Base-by-base conservation (phyloP, 92 coral and sea anemone species). In the Zoanthus gigantus region DNA sequence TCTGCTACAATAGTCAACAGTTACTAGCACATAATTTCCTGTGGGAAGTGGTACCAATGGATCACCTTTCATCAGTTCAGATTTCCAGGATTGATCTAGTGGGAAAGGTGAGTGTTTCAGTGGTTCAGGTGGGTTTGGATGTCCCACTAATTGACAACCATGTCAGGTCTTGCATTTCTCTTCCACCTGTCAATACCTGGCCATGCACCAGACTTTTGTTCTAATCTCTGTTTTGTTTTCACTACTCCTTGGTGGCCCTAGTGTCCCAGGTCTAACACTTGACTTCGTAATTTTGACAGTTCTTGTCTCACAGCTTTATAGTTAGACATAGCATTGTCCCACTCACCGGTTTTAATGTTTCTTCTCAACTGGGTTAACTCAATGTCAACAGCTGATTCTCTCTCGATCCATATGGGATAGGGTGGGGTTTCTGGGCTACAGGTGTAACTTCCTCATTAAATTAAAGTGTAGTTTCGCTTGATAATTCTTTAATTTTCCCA, bases 401-500 rank as follows among this genome's bases (percentile, higher is more conserved):
- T 6, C 28, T 66, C 23, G n/a, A 29, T 9, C 72, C 72, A 15
- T 14, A 66, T 4, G 72, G 72, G 32, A 66, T 66, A 29, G 72
- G 72, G 31, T 29, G 72, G 28, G 28, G 28, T 15, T 66, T 66
- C 32, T 66, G 72, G 28, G 72, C 72, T 14, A 66, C 72, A 66
- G 23, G 72, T 9, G 23, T 66, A 76, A 83, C 78, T 71, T 53
- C 32, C 56, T 69, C 78, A 23, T 23, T 23, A 23, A 23, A 46
- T 83, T 63, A 83, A 83, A 44, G 12, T 83, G 52, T 15, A 71
- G 66, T 46, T 83, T 83, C 16, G 77, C 71, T 44, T 86, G 50
- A 65, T 73, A 65, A 46, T 76, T 66, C 71, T 63, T 65, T 5
- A 77, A 75, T 63, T 86, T 86, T 46, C 76, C 89, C 50, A 30